phyloP scores from a whole-genome alignment of 53 echinoderm and acorn worm species.

The Echinometra lucunter region DNA sequence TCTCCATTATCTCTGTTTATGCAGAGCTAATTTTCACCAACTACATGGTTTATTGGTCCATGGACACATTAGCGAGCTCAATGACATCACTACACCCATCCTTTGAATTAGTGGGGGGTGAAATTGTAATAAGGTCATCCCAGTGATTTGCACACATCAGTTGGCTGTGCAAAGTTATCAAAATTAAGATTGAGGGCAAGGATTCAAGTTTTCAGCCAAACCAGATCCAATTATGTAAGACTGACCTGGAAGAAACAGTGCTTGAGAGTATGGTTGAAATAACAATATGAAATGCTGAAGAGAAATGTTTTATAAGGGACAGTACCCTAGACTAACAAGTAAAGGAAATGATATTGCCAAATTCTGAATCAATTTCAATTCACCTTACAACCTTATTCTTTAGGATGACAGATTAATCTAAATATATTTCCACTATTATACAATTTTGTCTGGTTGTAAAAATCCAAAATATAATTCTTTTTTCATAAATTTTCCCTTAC shows the following conservation, averaged over 20 bases:
- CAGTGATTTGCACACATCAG: constrained; percentile 3
- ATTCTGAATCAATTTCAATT: too few species aligned
- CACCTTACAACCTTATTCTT: too few species aligned
- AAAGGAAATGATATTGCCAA: neutral
- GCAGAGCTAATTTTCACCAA: neutral
- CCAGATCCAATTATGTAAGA: constrained; percentile 2
- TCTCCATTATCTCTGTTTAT: neutral
- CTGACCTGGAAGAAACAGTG: neutral
- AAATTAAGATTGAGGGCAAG: neutral
- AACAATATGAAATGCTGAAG: neutral
- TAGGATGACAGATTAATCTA: too few species aligned
- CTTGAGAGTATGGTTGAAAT: neutral
- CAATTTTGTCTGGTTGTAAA: too few species aligned
- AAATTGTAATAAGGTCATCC: neutral
- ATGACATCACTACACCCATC: neutral
- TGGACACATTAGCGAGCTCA: constrained; percentile 5
- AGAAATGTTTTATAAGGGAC: neutral
- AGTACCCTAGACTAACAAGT: neutral
- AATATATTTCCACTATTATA: too few species aligned
- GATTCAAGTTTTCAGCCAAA: neutral
- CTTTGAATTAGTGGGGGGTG: neutral
- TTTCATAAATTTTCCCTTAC: too few species aligned
- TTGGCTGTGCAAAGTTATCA: neutral
- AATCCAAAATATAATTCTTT: too few species aligned
- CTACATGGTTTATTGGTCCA: neutral